Evolutionary conservation across 2,113 vertebrate species (phyloP).

Genomic region (Riparia riparia): DNA sequence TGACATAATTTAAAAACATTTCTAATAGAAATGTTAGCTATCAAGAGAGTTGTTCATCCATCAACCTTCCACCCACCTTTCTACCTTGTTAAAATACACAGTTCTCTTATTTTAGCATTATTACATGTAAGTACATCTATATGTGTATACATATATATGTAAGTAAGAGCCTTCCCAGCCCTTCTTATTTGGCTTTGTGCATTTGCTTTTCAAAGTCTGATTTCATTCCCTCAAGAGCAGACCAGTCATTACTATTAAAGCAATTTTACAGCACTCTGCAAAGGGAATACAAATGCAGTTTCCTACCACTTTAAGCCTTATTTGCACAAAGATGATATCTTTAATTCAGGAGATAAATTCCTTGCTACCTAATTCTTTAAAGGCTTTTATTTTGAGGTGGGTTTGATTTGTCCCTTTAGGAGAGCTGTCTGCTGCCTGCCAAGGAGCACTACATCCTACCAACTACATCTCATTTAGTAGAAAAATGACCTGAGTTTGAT

Average conservation of each 20-base stretch:
- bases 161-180: background rate
- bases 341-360: constrained; percentile 26
- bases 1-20: background rate
- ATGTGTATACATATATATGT: no score
- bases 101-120: background rate
- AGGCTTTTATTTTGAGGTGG: constrained; percentile 15
- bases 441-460: background rate
- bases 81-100: background rate
- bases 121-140: background rate
- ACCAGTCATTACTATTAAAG: background rate
- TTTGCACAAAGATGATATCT: background rate
- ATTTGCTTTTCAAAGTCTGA: background rate
- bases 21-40: background rate
- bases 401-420: background rate
- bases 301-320: background rate
- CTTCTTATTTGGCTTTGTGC: background rate
- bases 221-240: background rate
- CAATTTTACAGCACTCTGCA: background rate
- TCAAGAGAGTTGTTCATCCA: background rate
- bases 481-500: background rate
- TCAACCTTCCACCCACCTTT: background rate
- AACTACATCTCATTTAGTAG: background rate
- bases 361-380: background rate
- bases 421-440: background rate
- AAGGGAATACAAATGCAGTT: constrained; percentile 16